Conservation (phyloP, 2,797 vertebrate genomes). For the Phyllotis vaccarum region DNA sequence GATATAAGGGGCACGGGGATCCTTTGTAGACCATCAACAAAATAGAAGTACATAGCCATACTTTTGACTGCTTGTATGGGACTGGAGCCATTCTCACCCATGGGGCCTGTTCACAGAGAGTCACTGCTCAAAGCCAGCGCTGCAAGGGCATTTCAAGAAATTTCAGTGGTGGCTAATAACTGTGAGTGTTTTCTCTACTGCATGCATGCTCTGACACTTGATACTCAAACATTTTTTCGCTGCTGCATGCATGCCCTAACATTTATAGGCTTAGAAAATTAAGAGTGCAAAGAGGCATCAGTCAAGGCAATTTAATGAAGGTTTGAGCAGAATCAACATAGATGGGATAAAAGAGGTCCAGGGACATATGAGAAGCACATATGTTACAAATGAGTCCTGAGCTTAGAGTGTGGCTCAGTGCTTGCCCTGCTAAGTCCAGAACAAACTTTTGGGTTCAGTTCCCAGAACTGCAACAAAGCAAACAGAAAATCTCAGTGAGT, state of each 20-base stretch:
- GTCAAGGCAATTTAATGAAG: background rate
- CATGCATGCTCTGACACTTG: background rate
- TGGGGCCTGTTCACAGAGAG: background rate
- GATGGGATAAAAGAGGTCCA: background rate
- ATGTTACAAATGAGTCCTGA: background rate
- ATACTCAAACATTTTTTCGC: background rate
- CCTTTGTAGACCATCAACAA: background rate
- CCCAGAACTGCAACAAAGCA: background rate
- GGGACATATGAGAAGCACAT: background rate
- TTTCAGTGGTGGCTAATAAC: background rate
- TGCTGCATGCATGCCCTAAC: background rate
- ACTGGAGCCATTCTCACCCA: background rate
- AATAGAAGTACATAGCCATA: background rate
- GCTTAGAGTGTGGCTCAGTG: background rate
- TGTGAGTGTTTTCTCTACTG: background rate
- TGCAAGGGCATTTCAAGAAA: background rate
- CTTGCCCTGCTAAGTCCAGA: background rate
- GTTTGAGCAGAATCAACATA: background rate
- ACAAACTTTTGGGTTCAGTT: background rate
- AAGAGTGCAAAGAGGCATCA: background rate
- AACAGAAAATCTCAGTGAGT: background rate
- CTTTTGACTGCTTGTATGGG: background rate
- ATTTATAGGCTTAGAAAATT: background rate
- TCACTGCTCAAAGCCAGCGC: background rate
- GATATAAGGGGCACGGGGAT: background rate